Evolutionary conservation across 2,113 vertebrate genomes (phyloP).

Genomic region (Tretioscincus oriximinensis): DNA sequence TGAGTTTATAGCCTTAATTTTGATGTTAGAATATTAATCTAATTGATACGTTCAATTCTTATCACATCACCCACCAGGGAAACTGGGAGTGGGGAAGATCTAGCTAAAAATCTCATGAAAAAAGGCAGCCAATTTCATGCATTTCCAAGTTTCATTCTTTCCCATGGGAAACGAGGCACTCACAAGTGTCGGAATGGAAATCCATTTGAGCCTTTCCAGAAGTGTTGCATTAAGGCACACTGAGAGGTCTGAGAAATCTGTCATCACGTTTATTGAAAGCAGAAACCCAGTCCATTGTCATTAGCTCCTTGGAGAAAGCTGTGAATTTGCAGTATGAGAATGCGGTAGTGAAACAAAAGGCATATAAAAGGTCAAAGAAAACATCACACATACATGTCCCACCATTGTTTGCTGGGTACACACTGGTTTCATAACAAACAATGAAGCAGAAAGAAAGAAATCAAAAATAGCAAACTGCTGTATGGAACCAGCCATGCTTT

Average conservation of each 20-base stretch:
- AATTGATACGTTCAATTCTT: too few species aligned
- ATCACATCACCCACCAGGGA: too few species aligned
- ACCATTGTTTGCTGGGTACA: not conserved
- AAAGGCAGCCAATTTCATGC: conserved; percentile 37
- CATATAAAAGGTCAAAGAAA: not conserved
- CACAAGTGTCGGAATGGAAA: not conserved
- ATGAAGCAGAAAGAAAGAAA: not conserved
- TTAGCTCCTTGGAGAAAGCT: not conserved
- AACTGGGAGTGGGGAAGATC: not conserved
- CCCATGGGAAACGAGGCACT: conserved; percentile 31
- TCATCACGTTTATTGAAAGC: conserved; percentile 26
- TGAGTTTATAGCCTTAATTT: too few species aligned
- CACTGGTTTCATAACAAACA: not conserved
- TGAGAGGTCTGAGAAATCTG: conserved; percentile 26
- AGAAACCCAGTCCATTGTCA: not conserved
- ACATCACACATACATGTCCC: not conserved
- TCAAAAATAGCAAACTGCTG: too few species aligned
- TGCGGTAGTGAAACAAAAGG: not conserved
- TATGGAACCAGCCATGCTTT: not conserved
- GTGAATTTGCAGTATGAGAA: conserved; percentile 11
- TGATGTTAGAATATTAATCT: too few species aligned
- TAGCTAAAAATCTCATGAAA: not conserved
- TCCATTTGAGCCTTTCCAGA: conserved; percentile 45
- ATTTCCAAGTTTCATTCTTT: conserved; percentile 42
- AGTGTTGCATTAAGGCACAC: conserved; percentile 27